These are phyloP conservation scores for Salticus scenicus DNA, from an alignment of 2,888 invertebrate genomes.

Conservation along the genomic window DNA sequence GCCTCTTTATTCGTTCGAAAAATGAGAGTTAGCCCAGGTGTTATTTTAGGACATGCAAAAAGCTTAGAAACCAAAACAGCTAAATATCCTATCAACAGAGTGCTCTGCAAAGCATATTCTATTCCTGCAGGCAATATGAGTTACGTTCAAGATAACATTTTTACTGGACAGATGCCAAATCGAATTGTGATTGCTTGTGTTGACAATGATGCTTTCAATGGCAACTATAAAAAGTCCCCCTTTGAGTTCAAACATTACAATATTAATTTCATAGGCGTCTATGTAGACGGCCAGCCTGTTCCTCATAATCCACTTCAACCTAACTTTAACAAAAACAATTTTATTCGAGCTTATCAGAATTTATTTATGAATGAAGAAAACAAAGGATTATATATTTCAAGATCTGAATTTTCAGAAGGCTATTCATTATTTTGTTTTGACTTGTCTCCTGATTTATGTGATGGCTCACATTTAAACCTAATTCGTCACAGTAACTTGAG, in stretches of 20 bases:
- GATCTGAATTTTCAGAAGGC: conserved; percentile 18
- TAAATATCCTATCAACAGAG: conserved; percentile 30
- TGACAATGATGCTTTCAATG: too few species aligned
- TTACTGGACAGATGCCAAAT: conserved; percentile 30
- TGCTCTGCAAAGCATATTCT: too few species aligned
- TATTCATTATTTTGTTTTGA: conserved; percentile 30
- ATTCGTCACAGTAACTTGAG: conserved; percentile 31
- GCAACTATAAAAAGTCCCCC: too few species aligned
- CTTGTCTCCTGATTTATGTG: conserved; percentile 24
- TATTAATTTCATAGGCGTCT: conserved; percentile 23
- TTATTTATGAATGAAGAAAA: conserved; percentile 30
- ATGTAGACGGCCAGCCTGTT: conserved; percentile 11
- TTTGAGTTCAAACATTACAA: too few species aligned
- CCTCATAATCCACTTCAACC: conserved; percentile 10
- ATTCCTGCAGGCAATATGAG: too few species aligned
- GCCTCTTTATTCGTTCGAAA: too few species aligned
- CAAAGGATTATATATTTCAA: conserved; percentile 10
- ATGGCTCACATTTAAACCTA: conserved; percentile 28
- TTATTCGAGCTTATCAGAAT: conserved; percentile 23
- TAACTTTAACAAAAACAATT: conserved; percentile 29
- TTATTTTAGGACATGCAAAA: conserved; percentile 31
- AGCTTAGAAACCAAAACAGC: not conserved
- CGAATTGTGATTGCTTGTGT: conserved; percentile 1
- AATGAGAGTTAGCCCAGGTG: too few species aligned
- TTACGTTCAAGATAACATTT: too few species aligned